Evolutionary conservation across 2,113 vertebrate genomes (phyloP).

Genomic region (Laticauda colubrina): DNA sequence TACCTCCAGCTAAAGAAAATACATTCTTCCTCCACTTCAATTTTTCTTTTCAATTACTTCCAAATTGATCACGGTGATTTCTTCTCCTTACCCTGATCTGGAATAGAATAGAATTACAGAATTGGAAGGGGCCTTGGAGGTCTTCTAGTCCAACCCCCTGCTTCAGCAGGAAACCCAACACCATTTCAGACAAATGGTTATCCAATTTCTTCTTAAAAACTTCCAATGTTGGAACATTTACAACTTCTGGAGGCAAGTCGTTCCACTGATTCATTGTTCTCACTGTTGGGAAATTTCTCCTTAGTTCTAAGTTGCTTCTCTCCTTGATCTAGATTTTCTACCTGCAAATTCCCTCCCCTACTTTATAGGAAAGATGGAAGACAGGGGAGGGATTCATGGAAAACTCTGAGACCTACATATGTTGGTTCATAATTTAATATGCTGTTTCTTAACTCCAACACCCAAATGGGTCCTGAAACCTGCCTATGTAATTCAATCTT

Average conservation of each 20-base stretch:
- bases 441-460: accelerated
- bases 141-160: too few relatives aligned
- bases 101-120: background rate
- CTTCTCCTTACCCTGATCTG: background rate
- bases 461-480: background rate
- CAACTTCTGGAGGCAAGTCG: too few relatives aligned
- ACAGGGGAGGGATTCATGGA: background rate
- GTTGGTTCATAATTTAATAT: background rate
- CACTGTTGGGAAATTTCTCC: too few relatives aligned
- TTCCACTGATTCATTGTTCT: too few relatives aligned
- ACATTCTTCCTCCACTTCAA: accelerated
- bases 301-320: too few relatives aligned
- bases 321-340: background rate
- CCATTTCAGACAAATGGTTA: too few relatives aligned
- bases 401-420: background rate
- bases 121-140: too few relatives aligned
- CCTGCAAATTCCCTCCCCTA: background rate
- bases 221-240: too few relatives aligned
- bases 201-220: too few relatives aligned
- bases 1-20: background rate
- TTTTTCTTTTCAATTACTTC: background rate
- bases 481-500: background rate
- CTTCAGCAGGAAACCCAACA: too few relatives aligned
- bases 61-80: background rate
- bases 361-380: background rate